These are phyloP conservation scores for Neoascia interrupta DNA, from an alignment of 2,888 invertebrate species.

Conservation along the genomic window DNA sequence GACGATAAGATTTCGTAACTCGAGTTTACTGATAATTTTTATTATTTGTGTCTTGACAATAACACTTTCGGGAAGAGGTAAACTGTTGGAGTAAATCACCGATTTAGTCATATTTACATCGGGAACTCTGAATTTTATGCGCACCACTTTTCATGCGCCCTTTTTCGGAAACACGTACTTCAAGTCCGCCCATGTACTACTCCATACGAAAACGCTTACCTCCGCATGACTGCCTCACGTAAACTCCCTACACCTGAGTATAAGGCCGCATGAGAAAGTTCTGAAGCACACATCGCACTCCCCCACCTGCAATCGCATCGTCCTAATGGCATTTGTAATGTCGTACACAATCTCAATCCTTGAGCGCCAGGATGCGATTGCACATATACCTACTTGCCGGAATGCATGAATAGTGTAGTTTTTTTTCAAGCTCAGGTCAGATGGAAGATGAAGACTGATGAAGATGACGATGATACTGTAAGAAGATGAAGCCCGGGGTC, in stretches of 20 bases:
- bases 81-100: not conserved
- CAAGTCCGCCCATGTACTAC: slow-evolving; percentile 14
- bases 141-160: not conserved
- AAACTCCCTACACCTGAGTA: slow-evolving; percentile 7
- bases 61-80: not conserved
- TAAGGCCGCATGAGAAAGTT: slow-evolving; percentile 3
- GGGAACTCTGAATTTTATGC: not conserved
- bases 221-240: slow-evolving; percentile 26
- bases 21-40: slow-evolving; percentile 1
- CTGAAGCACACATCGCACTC: slow-evolving; percentile 31
- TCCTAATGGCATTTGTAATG: slow-evolving; percentile 54
- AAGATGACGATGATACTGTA: slow-evolving; percentile 51
- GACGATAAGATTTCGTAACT: slow-evolving; percentile 1
- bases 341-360: slow-evolving; percentile 60
- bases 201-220: slow-evolving; percentile 7
- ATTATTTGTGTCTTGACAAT: not conserved
- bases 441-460: slow-evolving; percentile 59
- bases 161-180: not conserved
- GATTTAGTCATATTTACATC: not conserved
- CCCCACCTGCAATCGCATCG: not conserved
- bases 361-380: not conserved
- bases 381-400: slow-evolving; percentile 25
- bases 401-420: slow-evolving; percentile 63
- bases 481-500: too few relatives aligned
- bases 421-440: slow-evolving; percentile 57